phyloP scores from a whole-genome alignment of 2,797 vertebrate genomes.

The Falco rusticolus region DNA sequence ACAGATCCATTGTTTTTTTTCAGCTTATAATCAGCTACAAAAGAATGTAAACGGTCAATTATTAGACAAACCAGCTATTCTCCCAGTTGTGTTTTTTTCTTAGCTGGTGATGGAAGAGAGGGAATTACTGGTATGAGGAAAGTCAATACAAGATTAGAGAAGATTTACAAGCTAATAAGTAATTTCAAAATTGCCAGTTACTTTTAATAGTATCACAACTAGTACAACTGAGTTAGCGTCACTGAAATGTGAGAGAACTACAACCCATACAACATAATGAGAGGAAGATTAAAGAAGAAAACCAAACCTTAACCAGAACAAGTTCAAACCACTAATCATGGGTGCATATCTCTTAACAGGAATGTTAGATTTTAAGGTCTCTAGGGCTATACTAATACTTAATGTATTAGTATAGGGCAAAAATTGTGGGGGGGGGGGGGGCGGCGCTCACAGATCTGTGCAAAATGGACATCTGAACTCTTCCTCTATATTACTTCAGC shows the following conservation, averaged over 20 bases:
- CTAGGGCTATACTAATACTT: too few relatives aligned
- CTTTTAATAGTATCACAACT: not conserved
- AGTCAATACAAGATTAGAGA: not conserved
- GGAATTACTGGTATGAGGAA: not conserved
- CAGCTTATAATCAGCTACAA: not conserved
- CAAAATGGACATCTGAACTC: not conserved
- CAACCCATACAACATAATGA: not conserved
- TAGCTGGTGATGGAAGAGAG: not conserved
- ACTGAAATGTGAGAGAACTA: not conserved
- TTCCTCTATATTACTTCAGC: not conserved
- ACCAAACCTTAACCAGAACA: not conserved
- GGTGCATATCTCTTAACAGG: not conserved
- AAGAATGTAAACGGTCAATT: not conserved
- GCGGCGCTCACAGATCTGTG: not conserved
- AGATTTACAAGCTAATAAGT: not conserved
- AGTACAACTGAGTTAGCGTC: not conserved
- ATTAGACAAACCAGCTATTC: not conserved
- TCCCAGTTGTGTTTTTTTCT: not conserved
- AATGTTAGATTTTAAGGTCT: not conserved
- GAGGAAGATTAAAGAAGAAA: not conserved
- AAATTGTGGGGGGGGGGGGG: not conserved
- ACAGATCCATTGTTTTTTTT: not conserved
- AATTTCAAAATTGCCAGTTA: not conserved
- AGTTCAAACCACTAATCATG: not conserved
- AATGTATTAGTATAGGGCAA: not conserved